A percentile compares a stretch with the other conserved stretches of the same genome.
phyloP scores from a whole-genome alignment of 2,113 vertebrate species.

The Aepyceros melampus region DNA sequence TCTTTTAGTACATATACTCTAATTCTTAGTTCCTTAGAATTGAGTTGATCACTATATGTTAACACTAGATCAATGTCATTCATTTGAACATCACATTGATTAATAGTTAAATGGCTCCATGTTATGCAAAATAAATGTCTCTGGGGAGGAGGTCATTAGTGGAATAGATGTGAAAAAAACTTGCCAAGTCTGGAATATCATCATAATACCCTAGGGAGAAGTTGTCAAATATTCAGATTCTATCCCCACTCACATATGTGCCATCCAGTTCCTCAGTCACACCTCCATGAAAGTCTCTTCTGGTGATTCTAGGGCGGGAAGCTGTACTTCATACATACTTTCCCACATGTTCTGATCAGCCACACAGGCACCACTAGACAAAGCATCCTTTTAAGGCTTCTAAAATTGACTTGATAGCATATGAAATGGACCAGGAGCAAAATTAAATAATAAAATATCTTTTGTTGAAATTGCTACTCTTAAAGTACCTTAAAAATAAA shows the following conservation, averaged over 20 bases:
- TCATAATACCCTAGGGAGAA: neutral
- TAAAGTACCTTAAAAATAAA: neutral
- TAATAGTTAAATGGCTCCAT: constrained; percentile 60
- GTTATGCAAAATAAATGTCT: constrained; percentile 21
- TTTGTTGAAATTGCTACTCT: neutral
- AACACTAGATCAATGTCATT: constrained; percentile 33
- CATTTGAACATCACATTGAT: constrained; percentile 57
- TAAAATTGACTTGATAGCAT: neutral
- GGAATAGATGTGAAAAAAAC: neutral
- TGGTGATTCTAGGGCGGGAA: neutral
- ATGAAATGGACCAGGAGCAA: neutral
- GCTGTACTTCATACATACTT: neutral
- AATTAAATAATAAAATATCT: constrained; percentile 9
- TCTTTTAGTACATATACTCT: neutral
- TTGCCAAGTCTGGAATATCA: neutral
- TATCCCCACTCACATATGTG: neutral
- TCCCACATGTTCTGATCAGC: neutral
- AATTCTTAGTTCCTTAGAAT: constrained; percentile 34
- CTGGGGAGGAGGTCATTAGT: constrained; percentile 38
- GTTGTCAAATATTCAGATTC: neutral
- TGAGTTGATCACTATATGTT: constrained; percentile 25
- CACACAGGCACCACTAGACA: neutral
- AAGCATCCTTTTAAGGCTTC: neutral
- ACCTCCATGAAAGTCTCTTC: neutral
- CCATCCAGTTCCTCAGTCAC: neutral